Evolutionary conservation across 2,888 invertebrate species (phyloP).

Genomic region (Ectobius pallidus): DNA sequence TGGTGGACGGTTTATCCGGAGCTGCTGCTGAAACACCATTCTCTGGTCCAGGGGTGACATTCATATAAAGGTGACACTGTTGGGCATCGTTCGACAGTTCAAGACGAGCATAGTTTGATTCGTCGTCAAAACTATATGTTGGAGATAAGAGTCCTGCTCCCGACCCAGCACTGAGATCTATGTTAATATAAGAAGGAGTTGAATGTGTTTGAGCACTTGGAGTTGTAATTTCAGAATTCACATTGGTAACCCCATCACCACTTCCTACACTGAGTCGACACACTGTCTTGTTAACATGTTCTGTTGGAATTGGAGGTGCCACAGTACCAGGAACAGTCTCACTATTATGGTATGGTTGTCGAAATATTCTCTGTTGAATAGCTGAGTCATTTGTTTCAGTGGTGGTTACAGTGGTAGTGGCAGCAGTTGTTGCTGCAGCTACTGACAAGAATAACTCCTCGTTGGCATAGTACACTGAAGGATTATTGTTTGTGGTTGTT

Average conservation of each 20-base stretch:
- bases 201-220: conserved; percentile 18
- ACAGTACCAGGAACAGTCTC: conserved; percentile 4
- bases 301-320: conserved; percentile 10
- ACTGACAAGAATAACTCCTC: conserved; percentile 34
- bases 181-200: conserved; percentile 53
- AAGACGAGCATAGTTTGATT: conserved; percentile 47
- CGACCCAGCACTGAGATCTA: conserved; percentile 49
- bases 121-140: conserved; percentile 44
- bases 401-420: conserved; percentile 22
- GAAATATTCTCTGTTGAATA: conserved; percentile 29
- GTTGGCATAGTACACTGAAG: conserved; percentile 42
- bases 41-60: conserved; percentile 55
- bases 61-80: conserved; percentile 53
- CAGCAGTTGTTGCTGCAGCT: neutral
- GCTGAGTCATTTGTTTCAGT: conserved; percentile 35
- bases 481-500: conserved; percentile 25
- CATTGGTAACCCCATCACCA: conserved; percentile 17
- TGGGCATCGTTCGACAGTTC: conserved; percentile 47
- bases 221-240: neutral
- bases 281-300: conserved; percentile 1
- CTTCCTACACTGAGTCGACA: conserved; percentile 6
- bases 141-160: conserved; percentile 44
- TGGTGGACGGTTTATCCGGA: conserved; percentile 22
- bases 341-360: conserved; percentile 25
- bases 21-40: conserved; percentile 35